Percentiles rank a stretch among this genome's conserved stretches.
Conservation (phyloP, 2,888 invertebrate species). For the Aphrophora alni region DNA sequence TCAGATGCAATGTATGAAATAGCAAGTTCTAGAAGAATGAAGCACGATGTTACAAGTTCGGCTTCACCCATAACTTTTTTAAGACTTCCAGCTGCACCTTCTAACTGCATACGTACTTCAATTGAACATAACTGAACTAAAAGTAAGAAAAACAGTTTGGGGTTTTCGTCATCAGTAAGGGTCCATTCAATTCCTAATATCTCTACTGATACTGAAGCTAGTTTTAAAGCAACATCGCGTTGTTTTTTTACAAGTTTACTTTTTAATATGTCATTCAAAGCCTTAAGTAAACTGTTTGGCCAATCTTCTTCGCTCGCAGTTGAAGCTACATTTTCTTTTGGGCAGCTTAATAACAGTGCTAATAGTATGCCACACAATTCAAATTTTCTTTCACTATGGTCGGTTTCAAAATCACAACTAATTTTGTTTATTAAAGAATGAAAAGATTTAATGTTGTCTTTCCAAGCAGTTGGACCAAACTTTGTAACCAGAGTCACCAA, state of each 20-base stretch:
- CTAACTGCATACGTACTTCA: slow-evolving; percentile 93
- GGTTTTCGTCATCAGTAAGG: slow-evolving; percentile 76
- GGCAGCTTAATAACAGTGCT: slow-evolving; percentile 75
- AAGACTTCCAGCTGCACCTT: slow-evolving; percentile 71
- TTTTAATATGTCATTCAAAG: slow-evolving; percentile 80
- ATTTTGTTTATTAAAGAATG: slow-evolving; percentile 83
- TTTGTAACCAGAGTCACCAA: slow-evolving; percentile 75
- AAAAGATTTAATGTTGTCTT: slow-evolving; percentile 73
- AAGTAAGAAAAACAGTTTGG: slow-evolving; percentile 81
- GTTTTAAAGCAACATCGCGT: slow-evolving; percentile 85
- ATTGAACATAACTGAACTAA: slow-evolving; percentile 87
- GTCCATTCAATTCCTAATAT: slow-evolving; percentile 86
- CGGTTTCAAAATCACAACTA: slow-evolving; percentile 85
- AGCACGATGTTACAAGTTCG: slow-evolving; percentile 82
- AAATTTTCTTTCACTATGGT: slow-evolving; percentile 88
- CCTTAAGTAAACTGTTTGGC: slow-evolving; percentile 82
- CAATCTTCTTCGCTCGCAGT: slow-evolving; percentile 76
- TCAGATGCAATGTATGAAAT: slow-evolving; percentile 81
- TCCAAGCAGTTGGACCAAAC: slow-evolving; percentile 79
- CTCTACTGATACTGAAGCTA: slow-evolving; percentile 81
- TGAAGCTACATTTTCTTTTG: slow-evolving; percentile 68
- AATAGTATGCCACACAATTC: slow-evolving; percentile 82
- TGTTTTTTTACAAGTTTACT: slow-evolving; percentile 88
- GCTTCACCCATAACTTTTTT: slow-evolving; percentile 78
- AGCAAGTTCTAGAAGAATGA: slow-evolving; percentile 79